Conservation (phyloP, 2,113 vertebrate genomes). For the Fulmarus glacialis region DNA sequence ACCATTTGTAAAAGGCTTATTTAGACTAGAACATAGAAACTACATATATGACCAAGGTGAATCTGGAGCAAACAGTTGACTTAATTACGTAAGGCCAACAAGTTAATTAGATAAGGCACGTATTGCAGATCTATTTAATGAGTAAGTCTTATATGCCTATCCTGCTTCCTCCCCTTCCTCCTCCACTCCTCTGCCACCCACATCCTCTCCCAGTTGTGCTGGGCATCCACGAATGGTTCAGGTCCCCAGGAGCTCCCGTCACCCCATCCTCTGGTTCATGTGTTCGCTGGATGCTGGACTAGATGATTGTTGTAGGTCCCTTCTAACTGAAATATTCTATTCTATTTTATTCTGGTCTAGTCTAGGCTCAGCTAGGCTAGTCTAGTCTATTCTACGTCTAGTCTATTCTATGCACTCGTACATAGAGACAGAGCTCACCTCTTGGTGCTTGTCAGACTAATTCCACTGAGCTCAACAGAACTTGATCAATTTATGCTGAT, state of each 20-base stretch:
- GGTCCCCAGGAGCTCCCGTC: neutral
- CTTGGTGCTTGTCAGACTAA: neutral
- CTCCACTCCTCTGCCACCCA: neutral
- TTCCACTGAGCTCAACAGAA: neutral
- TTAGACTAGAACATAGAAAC: neutral
- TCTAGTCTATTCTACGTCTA: neutral
- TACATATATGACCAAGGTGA: neutral
- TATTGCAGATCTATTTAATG: neutral
- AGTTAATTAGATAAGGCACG: neutral
- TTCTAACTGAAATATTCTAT: neutral
- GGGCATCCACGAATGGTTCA: neutral
- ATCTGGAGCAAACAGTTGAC: neutral
- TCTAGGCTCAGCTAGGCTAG: too few relatives aligned
- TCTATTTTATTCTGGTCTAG: too few relatives aligned
- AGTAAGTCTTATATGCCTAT: neutral
- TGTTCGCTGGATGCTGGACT: neutral
- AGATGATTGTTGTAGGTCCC: neutral
- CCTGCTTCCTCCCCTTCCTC: neutral
- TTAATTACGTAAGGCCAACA: neutral
- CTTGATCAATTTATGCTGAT: rapidly evolving
- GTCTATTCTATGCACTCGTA: neutral
- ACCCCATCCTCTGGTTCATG: neutral
- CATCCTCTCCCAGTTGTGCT: neutral
- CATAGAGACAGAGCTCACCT: neutral
- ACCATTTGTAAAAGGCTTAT: neutral